phyloP scores from a whole-genome alignment of 2,888 invertebrate genomes.

The Macropis europaea region DNA sequence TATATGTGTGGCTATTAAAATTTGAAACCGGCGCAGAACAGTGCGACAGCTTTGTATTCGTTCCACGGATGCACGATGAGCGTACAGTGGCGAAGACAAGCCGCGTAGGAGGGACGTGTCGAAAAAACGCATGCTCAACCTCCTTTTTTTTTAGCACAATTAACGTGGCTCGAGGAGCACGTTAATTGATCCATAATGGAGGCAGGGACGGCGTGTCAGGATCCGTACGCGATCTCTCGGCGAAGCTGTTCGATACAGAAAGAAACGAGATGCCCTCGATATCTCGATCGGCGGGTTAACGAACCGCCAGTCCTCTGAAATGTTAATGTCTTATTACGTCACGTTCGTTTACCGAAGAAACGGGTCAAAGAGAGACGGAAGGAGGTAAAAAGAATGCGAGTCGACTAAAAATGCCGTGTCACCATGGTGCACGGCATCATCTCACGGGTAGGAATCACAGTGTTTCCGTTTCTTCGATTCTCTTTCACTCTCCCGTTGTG shows the following conservation, averaged over 20 bases:
- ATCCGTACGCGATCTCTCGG: not conserved
- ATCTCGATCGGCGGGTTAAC: slow-evolving; percentile 47
- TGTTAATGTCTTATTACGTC: slow-evolving; percentile 55
- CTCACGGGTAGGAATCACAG: slow-evolving; percentile 42
- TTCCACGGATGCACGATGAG: not conserved
- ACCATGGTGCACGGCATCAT: slow-evolving; percentile 23
- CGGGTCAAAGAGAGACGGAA: slow-evolving; percentile 45
- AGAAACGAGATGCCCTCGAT: not conserved
- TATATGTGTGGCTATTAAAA: too few relatives aligned
- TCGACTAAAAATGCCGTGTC: slow-evolving; percentile 49
- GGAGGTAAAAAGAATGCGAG: slow-evolving; percentile 40
- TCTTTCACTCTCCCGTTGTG: not conserved
- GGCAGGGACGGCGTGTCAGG: too few relatives aligned
- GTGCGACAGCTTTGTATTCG: too few relatives aligned
- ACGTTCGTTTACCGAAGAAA: slow-evolving; percentile 50
- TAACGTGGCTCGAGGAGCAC: not conserved
- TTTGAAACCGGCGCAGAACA: too few relatives aligned
- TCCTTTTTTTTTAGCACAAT: not conserved
- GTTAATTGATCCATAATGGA: not conserved
- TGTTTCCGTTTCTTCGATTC: not conserved
- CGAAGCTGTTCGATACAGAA: too few relatives aligned
- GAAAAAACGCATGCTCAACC: not conserved
- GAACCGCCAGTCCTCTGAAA: slow-evolving; percentile 42
- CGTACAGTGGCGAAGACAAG: slow-evolving; percentile 5
- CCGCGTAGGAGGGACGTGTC: not conserved